Evolutionary conservation across 2,113 vertebrate genomes (phyloP).

Genomic region (Myiagra hebetior): DNA sequence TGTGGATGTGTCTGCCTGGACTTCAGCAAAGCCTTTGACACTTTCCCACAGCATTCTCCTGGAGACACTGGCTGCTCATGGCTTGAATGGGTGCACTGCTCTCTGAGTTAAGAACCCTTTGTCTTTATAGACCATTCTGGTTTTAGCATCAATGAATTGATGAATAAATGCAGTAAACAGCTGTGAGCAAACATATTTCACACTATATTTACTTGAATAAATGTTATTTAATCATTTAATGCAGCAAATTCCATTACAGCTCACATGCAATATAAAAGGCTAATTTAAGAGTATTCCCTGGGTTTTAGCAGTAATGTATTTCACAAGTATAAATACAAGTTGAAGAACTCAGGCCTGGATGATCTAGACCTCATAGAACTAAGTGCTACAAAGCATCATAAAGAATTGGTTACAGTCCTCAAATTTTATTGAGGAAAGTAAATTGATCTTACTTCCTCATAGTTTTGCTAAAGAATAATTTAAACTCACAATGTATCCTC

Average conservation of each 20-base stretch:
- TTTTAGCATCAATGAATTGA: not conserved
- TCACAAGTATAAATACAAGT: not conserved
- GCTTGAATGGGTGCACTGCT: not conserved
- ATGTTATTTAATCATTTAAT: not conserved
- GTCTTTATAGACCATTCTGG: not conserved
- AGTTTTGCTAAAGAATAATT: not conserved
- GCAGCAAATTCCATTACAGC: not conserved
- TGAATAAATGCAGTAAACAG: not conserved
- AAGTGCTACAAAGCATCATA: not conserved
- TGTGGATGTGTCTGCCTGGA: not conserved
- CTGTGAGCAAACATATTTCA: not conserved
- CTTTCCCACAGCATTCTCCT: not conserved
- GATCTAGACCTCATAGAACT: not conserved
- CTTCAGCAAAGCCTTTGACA: not conserved
- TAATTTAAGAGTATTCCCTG: not conserved
- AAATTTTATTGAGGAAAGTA: not conserved
- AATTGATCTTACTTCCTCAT: not conserved
- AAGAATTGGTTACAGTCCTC: not conserved
- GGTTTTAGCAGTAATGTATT: not conserved
- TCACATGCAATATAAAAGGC: not conserved
- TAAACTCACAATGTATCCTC: not conserved
- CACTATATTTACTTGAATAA: not conserved
- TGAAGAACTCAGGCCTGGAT: not conserved
- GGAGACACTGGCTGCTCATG: fast-evolving
- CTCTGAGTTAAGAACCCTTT: not conserved